Base-by-base conservation (phyloP, 2,888 invertebrate species). In the Stegophylla sp. region DNA sequence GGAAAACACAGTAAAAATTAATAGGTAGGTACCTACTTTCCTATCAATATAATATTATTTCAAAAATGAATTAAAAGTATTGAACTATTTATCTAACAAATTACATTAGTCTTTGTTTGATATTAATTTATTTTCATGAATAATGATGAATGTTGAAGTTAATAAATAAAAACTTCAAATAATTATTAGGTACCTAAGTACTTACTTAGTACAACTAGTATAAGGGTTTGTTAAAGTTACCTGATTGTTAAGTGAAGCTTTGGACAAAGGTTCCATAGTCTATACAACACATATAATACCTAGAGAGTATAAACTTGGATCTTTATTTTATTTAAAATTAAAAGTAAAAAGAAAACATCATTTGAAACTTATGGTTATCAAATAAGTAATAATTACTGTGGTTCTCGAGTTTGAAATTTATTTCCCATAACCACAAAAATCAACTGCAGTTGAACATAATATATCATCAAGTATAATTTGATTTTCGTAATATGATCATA, bases 201-300 rank as follows among this genome's bases (percentile, higher is more conserved):
- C n/a, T n/a, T n/a, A n/a, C n/a, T n/a, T n/a, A n/a, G n/a, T n/a
- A n/a, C n/a, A n/a, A n/a, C n/a, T n/a, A n/a, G n/a, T n/a, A n/a
- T n/a, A n/a, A n/a, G n/a, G n/a, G 63, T 45, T 48, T 17, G 48
- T 0, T n/a, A 48, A 48, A 64, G 13, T 56, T 45, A 76, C 77
- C 67, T 77, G 67, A 45, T 77, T 67, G 13, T 77, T 77, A 3
- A 77, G 77, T 1, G 45, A 26, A 10, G 59, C 3, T 77, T 77
- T 77, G 7, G 77, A 45, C n/a, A 77, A 67, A 3, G 45, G 56
- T 34, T 69, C 67, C 77, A 77, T 77, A 5, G 28, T 59, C n/a
- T 45, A 63, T 51, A 34, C 34, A 7, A 34, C 34, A 34, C 7
- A 7, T 34, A 34, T 7, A 34, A 34, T 34, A 34, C 34, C 34